Base-by-base conservation (phyloP, 2,797 vertebrate genomes). In the Helostoma temminkii region DNA sequence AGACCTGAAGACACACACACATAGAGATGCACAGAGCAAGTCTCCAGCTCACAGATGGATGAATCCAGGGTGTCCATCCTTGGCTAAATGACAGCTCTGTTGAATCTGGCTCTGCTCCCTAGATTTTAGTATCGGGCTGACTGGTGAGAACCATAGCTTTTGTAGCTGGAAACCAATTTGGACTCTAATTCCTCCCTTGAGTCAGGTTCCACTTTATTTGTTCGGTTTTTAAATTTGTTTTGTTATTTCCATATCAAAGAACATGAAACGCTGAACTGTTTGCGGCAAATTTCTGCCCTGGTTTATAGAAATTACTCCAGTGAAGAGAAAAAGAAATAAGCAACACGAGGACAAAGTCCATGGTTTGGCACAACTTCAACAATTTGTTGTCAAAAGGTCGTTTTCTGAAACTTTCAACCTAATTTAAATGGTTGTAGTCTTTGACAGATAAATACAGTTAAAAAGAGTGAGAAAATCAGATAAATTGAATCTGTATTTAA, bases 1-100 rank as follows among this genome's bases (percentile, higher is more conserved):
- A 50, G 39, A 30, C 52, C 70, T 9, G 18, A 28, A 76, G 24
- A 78, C 54, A 65, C 10, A 64, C 59, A 41, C 52, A 52, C 71
- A 19, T 32, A 59, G 24, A 83, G 43, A 46, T 66, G 66, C 61
- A 69, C 24, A 42, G 6, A 49, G 64, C 53, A 63, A 26, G 56
- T 54, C 72, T 77, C 74, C 12, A 11, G 52, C 65, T 58, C 78
- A 24, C 42, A 73, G 70, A 72, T 24, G 42, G 6, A 75, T 1
- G 43, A 50, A 76, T 71, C 74, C 61, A 21, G 42, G 55, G 54
- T 2, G 59, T 74, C 76, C 74, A 36, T 63, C 60, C 47, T 72
- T 50, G 58, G 57, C 71, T 78, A 81, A 71, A 37, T 32, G 48
- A 50, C 72, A 30, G 18, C 45, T 64, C 19, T 81, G 81, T 78